Conservation (phyloP, 2,113 vertebrate genomes). For the Caranx melampygus region DNA sequence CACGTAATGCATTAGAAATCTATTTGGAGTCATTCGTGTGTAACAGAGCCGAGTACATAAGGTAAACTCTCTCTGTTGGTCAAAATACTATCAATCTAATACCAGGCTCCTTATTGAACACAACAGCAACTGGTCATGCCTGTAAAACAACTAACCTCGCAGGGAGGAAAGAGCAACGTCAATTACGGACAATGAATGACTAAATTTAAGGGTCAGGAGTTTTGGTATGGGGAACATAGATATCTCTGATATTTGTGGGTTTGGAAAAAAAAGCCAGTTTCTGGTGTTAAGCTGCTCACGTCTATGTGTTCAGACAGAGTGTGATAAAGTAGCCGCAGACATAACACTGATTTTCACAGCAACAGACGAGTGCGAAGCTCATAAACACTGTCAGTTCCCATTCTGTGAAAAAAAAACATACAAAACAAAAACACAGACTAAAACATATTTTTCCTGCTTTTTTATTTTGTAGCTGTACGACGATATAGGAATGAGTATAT, state of each 20-base stretch:
- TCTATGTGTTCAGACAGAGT: constrained; percentile 7
- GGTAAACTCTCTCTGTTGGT: constrained; percentile 31
- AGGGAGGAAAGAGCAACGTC: neutral
- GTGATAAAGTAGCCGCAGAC: constrained; percentile 22
- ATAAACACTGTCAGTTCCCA: constrained; percentile 41
- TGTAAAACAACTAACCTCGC: constrained; percentile 2
- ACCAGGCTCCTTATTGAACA: neutral
- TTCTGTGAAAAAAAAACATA: neutral
- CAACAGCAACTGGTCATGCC: neutral
- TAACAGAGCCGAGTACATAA: constrained; percentile 20
- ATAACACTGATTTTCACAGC: constrained; percentile 4
- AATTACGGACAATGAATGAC: neutral
- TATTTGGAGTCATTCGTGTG: constrained; percentile 36
- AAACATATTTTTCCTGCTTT: constrained; percentile 1
- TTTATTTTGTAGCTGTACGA: constrained; percentile 16
- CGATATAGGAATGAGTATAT: constrained; percentile 23
- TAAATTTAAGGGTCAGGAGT: neutral
- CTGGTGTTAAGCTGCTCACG: constrained; percentile 19
- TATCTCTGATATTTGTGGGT: neutral
- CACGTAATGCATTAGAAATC: constrained; percentile 59
- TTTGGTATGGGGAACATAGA: neutral
- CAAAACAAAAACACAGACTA: no score
- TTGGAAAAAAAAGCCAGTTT: neutral
- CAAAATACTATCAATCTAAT: constrained; percentile 17
- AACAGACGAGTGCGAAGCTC: constrained; percentile 11